Conservation (phyloP, 2,113 vertebrate genomes). For the Xiphophorus hellerii region DNA sequence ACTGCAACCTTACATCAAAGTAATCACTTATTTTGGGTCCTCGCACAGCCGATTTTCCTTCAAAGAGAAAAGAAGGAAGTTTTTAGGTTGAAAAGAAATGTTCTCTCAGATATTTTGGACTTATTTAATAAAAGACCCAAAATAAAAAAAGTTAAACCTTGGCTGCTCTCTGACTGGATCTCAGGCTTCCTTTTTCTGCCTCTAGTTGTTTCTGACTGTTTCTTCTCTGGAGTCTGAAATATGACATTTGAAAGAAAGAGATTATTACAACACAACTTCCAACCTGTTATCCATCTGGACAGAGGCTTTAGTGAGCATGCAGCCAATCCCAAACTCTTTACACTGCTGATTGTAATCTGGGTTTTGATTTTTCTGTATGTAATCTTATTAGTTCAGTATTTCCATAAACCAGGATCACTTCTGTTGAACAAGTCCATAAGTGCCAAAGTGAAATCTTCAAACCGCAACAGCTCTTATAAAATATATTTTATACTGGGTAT, state of each 20-base stretch:
- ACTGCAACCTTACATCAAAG: slow-evolving; percentile 91
- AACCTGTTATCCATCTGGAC: neutral
- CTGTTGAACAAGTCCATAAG: neutral
- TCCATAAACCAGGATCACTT: neutral
- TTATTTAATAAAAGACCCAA: neutral
- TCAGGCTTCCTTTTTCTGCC: slow-evolving; percentile 98
- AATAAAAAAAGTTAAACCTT: slow-evolving; percentile 82
- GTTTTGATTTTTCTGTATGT: neutral
- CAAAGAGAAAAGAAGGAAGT: slow-evolving; percentile 48
- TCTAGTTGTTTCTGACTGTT: slow-evolving; percentile 92
- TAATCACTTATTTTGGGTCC: slow-evolving; percentile 99
- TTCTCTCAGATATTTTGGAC: neutral
- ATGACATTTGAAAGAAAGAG: slow-evolving; percentile 10
- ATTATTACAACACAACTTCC: neutral
- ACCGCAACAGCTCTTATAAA: neutral
- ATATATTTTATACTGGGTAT: neutral
- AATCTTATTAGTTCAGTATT: neutral
- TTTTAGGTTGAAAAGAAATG: slow-evolving; percentile 1
- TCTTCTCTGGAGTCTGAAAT: slow-evolving; percentile 96
- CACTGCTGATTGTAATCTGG: neutral
- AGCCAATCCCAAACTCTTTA: neutral
- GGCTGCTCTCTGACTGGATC: slow-evolving; percentile 96
- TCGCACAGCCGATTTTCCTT: slow-evolving; percentile 92
- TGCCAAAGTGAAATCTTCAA: neutral
- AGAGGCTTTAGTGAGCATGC: neutral